Conservation (phyloP, 1,140 invertebrate genomes). For the Drosophila auraria region DNA sequence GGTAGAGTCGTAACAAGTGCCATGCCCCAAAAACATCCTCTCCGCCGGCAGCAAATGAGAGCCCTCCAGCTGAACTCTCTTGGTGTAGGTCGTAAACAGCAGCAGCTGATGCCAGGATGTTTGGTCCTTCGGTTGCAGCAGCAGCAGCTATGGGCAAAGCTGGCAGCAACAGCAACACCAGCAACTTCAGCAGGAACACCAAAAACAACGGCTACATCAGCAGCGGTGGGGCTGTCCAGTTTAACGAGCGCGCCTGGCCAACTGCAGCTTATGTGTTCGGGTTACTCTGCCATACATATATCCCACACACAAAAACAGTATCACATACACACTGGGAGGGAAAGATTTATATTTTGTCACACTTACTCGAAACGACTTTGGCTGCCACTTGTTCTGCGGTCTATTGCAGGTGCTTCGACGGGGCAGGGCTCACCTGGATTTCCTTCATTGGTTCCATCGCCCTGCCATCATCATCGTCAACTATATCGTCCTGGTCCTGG, state of each 20-base stretch:
- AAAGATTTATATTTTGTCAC: constrained; percentile 73
- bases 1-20: constrained; percentile 29
- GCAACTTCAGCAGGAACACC: constrained; percentile 15
- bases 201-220: constrained; percentile 6
- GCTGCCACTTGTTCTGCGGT: constrained; percentile 57
- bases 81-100: constrained; percentile 79
- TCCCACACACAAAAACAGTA: constrained; percentile 11
- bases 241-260: constrained; percentile 75
- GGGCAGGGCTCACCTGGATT: constrained; percentile 41
- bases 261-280: constrained; percentile 72
- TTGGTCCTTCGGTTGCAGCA: constrained; percentile 38
- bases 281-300: constrained; percentile 47
- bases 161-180: background rate
- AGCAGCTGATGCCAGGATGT: constrained; percentile 60
- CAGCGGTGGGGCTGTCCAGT: constrained; percentile 53
- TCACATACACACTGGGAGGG: background rate
- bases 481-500: constrained; percentile 30
- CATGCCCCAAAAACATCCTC: constrained; percentile 45
- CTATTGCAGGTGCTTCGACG: constrained; percentile 29
- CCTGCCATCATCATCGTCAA: constrained; percentile 56
- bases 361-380: constrained; percentile 65
- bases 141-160: constrained; percentile 1
- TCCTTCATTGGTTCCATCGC: constrained; percentile 61
- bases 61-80: constrained; percentile 62
- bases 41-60: constrained; percentile 36